Base-by-base conservation (phyloP, 2,888 invertebrate genomes). In the Yponomeuta cagnagella region DNA sequence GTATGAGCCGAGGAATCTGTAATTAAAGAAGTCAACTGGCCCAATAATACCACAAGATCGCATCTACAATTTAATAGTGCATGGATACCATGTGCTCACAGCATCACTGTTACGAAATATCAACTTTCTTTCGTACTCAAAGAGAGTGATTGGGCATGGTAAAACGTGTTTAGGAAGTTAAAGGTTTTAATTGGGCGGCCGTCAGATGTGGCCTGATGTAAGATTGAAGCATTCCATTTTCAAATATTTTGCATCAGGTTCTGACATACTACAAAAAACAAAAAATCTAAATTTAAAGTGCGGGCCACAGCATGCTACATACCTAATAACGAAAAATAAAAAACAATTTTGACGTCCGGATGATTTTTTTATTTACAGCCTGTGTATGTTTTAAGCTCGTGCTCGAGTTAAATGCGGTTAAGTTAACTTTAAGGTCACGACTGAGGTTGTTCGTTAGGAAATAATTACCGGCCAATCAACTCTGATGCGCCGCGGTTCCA, bases 381-480 rank as follows among this genome's bases (percentile, higher is more conserved):
- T 12, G 5, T 12, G 52, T 58, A 15, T 12, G 52, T 15, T 58
- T 58, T 58, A 58, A 15, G 12, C 5, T 58, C 52, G 52, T 58
- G 52, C 52, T 15, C 52, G 52, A 58, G 65, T 33, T 65, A 30
- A 10, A 1, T 10, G 31, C 3, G 65, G 65, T 33, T 65, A 65
- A 65, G 65, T 10, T 65, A 31, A 30, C 33, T 65, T 33, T 82
- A 82, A 88, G 87, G 87, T 88, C 87, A 84, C 72, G 77, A 80
- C 78, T 79, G 78, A 71, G 71, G 81, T 84, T 58, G 52, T 58
- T 15, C 52, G 52, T 58, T 84, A 89, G 89, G 89, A 89, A 90
- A 87, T 85, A 85, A 88, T 87, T 82, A 86, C 73, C 83, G 85
- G 85, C 83, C 88, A 87, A 88, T 90, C 87, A 90, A 85, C 84